A percentile compares a stretch with the other conserved stretches of the same genome.
phyloP scores from a whole-genome alignment of 2,888 invertebrate species.

The Hetaerina titia region DNA sequence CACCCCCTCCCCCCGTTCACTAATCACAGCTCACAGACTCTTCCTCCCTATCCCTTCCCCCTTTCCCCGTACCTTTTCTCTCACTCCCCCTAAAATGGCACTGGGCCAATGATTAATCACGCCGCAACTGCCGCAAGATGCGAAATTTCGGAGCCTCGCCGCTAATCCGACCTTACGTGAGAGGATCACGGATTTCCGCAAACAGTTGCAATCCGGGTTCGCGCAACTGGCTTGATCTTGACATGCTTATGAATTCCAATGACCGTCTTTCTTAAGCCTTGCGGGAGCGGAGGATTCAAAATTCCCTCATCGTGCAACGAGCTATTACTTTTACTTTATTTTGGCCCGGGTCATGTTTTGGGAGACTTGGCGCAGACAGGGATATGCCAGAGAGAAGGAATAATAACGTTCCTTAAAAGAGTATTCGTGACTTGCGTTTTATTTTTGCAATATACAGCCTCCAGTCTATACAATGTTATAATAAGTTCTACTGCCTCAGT shows the following conservation, averaged over 20 bases:
- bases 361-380: too few relatives aligned
- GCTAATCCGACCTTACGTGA: background rate
- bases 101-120: conserved; percentile 25
- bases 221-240: background rate
- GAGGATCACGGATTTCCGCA: conserved; percentile 16
- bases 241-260: background rate
- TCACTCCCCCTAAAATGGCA: background rate
- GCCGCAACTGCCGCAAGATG: background rate
- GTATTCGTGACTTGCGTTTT: too few relatives aligned
- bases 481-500: too few relatives aligned
- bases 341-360: background rate
- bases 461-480: too few relatives aligned
- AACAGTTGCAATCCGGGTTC: background rate
- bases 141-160: background rate
- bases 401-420: too few relatives aligned
- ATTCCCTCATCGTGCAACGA: background rate
- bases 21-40: background rate
- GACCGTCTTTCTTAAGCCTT: background rate
- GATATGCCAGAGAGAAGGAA: too few relatives aligned
- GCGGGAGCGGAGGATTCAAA: background rate
- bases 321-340: background rate
- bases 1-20: background rate
- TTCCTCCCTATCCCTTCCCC: background rate
- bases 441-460: too few relatives aligned
- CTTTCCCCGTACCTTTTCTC: background rate